Evolutionary conservation across 2,888 invertebrate genomes (phyloP).

Genomic region (Unio delphinus): DNA sequence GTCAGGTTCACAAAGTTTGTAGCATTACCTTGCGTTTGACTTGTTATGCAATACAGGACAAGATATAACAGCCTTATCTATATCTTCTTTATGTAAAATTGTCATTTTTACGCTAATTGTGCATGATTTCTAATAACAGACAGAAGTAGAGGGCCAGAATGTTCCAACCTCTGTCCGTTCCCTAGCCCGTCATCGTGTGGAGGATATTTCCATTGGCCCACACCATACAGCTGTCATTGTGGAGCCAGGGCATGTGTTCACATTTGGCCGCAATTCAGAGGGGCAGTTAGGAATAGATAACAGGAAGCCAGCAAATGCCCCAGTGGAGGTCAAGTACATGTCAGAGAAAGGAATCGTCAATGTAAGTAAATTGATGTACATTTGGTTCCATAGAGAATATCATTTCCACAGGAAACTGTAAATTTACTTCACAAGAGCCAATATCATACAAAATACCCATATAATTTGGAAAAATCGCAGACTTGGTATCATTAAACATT

Average conservation of each 20-base stretch:
- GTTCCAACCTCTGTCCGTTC: conserved; percentile 73
- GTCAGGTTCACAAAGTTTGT: too few species aligned
- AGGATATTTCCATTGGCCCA: conserved; percentile 77
- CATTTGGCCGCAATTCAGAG: conserved; percentile 79
- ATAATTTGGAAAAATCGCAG: too few species aligned
- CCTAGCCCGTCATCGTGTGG: conserved; percentile 75
- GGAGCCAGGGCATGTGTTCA: conserved; percentile 78
- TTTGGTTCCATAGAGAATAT: neutral
- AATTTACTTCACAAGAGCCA: too few species aligned
- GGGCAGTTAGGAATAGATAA: conserved; percentile 78
- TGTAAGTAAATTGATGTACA: conserved; percentile 51
- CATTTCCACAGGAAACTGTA: neutral
- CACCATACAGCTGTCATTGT: conserved; percentile 78
- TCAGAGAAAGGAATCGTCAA: conserved; percentile 66
- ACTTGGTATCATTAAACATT: too few species aligned
- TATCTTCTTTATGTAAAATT: too few species aligned
- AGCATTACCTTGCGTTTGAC: too few species aligned
- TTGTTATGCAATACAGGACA: too few species aligned
- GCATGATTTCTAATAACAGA: conserved; percentile 42
- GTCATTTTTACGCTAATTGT: neutral
- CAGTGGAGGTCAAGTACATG: conserved; percentile 72
- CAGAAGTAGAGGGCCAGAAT: conserved; percentile 72
- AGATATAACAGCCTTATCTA: too few species aligned
- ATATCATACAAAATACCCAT: too few species aligned
- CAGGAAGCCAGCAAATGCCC: conserved; percentile 67